phyloP scores from a whole-genome alignment of 2,113 vertebrate species.

The Anarrhichthys ocellatus region DNA sequence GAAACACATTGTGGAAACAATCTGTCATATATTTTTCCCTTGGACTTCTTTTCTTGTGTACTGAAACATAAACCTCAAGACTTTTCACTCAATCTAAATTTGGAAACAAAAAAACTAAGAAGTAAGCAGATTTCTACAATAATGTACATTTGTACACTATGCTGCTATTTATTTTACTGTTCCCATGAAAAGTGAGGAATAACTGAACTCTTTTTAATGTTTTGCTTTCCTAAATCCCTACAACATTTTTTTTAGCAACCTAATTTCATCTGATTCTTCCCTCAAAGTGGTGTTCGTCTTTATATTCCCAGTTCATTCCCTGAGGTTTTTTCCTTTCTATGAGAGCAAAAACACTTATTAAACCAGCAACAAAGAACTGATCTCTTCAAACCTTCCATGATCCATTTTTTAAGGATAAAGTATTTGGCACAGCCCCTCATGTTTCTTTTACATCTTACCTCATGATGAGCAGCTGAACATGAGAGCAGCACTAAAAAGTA shows the following conservation, averaged over 20 bases:
- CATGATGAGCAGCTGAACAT: not conserved
- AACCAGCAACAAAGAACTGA: not conserved
- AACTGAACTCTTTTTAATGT: not conserved
- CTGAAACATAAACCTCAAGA: not conserved
- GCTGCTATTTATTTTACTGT: not conserved
- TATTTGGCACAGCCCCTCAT: not conserved
- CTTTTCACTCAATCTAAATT: not conserved
- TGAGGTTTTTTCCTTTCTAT: not conserved
- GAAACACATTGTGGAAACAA: not conserved
- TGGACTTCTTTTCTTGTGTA: not conserved
- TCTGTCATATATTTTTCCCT: not conserved
- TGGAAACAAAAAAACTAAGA: not conserved
- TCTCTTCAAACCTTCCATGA: conserved; percentile 16
- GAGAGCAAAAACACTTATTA: not conserved
- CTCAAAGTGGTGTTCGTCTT: not conserved
- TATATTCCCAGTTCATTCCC: not conserved
- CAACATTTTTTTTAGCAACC: not conserved
- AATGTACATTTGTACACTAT: not conserved
- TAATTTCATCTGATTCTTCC: not conserved
- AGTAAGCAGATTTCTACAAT: not conserved
- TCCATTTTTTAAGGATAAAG: not conserved
- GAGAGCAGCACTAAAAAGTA: not conserved
- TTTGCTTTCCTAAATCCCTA: not conserved
- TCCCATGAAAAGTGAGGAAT: not conserved
- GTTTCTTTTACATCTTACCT: not conserved